Conservation (phyloP, 1,140 invertebrate genomes). For the Microplitis mediator region DNA sequence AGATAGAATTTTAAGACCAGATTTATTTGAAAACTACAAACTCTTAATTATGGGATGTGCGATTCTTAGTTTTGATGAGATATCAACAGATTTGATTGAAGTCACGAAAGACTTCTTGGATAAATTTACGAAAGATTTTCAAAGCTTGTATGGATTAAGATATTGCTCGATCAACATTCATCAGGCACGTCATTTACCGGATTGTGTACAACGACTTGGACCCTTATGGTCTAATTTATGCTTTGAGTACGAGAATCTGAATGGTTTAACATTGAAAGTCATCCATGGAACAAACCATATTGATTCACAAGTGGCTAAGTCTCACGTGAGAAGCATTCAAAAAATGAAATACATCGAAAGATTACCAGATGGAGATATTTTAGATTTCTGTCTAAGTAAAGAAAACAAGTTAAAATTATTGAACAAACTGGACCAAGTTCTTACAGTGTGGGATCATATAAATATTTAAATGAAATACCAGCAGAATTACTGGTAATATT, state of each 20-base stretch:
- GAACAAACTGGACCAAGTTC: conserved; percentile 19
- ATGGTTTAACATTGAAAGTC: conserved; percentile 32
- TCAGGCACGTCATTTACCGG: conserved; percentile 32
- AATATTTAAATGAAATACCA: conserved; percentile 10
- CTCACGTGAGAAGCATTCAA: conserved; percentile 28
- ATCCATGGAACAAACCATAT: conserved; percentile 36
- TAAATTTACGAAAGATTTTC: conserved; percentile 34
- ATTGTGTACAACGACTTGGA: conserved; percentile 30
- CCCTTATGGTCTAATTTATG: conserved; percentile 36
- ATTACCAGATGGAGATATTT: conserved; percentile 23
- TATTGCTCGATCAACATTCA: conserved; percentile 40
- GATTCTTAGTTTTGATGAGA: conserved; percentile 1
- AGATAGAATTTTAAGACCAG: conserved; percentile 27
- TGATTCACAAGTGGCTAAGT: conserved; percentile 33
- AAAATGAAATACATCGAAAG: conserved; percentile 18
- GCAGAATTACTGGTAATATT: neutral
- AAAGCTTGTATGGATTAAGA: conserved; percentile 31
- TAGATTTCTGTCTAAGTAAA: conserved; percentile 25
- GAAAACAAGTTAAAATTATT: conserved; percentile 37
- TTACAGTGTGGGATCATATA: conserved; percentile 34
- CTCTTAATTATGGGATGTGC: neutral
- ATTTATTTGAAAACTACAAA: conserved; percentile 23
- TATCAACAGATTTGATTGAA: neutral
- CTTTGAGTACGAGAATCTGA: conserved; percentile 37
- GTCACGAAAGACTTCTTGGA: conserved; percentile 20